Base-by-base conservation (phyloP, 2,797 vertebrate species). In the Poeciliopsis turneri region DNA sequence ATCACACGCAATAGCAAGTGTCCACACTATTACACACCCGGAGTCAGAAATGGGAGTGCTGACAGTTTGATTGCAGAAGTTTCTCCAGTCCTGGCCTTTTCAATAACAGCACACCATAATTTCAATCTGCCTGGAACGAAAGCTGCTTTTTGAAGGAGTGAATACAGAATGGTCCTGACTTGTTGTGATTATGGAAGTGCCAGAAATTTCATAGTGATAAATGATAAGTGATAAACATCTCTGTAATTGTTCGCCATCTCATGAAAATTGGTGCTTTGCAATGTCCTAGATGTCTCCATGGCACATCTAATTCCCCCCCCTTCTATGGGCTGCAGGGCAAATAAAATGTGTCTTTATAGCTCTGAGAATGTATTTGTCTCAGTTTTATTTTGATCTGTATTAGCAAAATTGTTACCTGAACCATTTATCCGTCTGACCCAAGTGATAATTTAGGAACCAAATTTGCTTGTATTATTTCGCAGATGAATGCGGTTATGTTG, bases 41-140 rank as follows among this genome's bases (percentile, higher is more conserved):
- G 33, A 78, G 74, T 81, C 75, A 82, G 80, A 85, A 84, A 86
- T 82, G 70, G 77, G 75, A 77, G 68, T 33, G 83, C 59, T 90
- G 88, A 91, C 90, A 90, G 81, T 82, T 88, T 90, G 87, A 91
- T 90, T 90, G 86, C 85, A 70, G n/a, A 77, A 76, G 57, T 89
- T 90, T 90, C 55, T 85, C 66, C 33, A 11, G 75, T 81, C 61
- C 72, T 70, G 78, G 86, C 78, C 82, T 84, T 84, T 85, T 73
- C 84, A 84, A 84, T 70, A 76, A 78, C 74, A 39, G 23, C 77
- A 83, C 76, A 80, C 86, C 76, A 85, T 90, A 71, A 89, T 89
- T 86, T 89, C 82, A 88, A 76, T 88, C 77, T 85, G 83, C 82
- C 82, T 78, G 80, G 78, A 79, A 86, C 55, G 75, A 85, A 75